These are phyloP conservation scores for Zosterops lateralis DNA, from an alignment of 2,113 vertebrate genomes.

Conservation along the genomic window DNA sequence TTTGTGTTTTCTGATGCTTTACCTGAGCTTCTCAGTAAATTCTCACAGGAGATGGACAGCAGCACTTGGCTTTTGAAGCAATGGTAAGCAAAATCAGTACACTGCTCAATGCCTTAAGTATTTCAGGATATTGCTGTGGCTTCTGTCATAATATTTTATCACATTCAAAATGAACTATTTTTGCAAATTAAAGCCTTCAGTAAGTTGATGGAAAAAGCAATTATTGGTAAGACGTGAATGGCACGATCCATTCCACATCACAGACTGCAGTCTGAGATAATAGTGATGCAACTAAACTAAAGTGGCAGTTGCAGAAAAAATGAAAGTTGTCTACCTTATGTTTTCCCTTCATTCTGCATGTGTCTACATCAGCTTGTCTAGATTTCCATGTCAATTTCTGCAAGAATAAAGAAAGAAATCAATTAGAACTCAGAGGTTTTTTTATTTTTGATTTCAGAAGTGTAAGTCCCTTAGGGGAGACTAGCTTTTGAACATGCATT, in stretches of 20 bases:
- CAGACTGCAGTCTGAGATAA: constrained; percentile 46
- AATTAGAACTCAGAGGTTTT: constrained; percentile 67
- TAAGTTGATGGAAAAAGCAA: constrained; percentile 71
- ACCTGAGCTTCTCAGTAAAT: not conserved
- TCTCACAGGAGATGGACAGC: not conserved
- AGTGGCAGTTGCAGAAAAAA: constrained; percentile 71
- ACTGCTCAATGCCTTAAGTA: not conserved
- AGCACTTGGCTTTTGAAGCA: not conserved
- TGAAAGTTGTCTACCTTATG: constrained; percentile 88
- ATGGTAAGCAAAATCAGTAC: not conserved
- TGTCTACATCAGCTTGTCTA: constrained; percentile 95
- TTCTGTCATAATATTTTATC: constrained; percentile 55
- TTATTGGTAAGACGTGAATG: constrained; percentile 58
- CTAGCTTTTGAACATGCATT: constrained; percentile 55
- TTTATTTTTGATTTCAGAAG: constrained; percentile 70
- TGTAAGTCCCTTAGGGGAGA: constrained; percentile 58
- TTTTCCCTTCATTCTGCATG: constrained; percentile 99
- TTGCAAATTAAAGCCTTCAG: constrained; percentile 72
- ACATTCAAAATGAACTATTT: constrained; percentile 69
- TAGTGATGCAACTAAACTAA: constrained; percentile 64
- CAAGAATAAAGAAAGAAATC: constrained; percentile 72
- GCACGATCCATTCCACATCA: constrained; percentile 56
- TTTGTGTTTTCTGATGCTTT: not conserved
- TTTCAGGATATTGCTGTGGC: not conserved
- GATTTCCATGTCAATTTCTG: constrained; percentile 99